These are phyloP conservation scores for Nothoprocta pentlandii DNA, from an alignment of 2,113 vertebrate genomes.

Conservation along the genomic window DNA sequence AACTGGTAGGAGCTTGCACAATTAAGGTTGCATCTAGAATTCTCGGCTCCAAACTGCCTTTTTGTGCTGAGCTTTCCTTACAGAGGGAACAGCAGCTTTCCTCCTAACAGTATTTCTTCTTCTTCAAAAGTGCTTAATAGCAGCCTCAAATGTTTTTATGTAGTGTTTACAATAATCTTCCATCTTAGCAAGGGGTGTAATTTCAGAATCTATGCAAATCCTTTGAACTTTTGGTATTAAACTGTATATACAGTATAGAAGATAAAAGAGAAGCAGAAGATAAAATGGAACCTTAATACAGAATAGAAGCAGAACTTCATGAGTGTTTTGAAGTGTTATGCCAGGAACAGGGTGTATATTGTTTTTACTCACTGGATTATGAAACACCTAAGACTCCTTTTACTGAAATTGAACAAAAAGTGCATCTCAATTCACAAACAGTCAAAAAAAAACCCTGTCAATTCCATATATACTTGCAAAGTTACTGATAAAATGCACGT, in stretches of 20 bases:
- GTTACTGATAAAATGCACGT: background rate
- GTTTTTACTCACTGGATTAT: background rate
- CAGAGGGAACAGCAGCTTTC: background rate
- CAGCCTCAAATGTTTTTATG: background rate
- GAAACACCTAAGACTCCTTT: background rate
- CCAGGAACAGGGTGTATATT: background rate
- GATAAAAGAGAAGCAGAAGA: background rate
- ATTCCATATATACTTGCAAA: background rate
- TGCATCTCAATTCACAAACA: background rate
- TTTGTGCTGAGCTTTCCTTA: slow-evolving; percentile 15
- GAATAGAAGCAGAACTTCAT: background rate
- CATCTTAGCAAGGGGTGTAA: background rate
- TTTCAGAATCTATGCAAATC: background rate
- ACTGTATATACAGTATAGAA: background rate
- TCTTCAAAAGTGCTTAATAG: background rate
- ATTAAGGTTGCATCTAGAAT: slow-evolving; percentile 55
- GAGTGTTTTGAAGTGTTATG: background rate
- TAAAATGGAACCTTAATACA: background rate
- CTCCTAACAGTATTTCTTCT: background rate
- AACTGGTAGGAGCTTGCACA: slow-evolving; percentile 58
- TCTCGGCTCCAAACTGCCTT: background rate
- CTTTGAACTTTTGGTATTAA: background rate
- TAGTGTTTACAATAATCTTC: background rate
- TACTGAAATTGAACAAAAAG: background rate
- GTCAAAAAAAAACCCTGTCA: background rate